Conservation (phyloP, 2,797 vertebrate genomes). For the Parotocinclus haroldoi region DNA sequence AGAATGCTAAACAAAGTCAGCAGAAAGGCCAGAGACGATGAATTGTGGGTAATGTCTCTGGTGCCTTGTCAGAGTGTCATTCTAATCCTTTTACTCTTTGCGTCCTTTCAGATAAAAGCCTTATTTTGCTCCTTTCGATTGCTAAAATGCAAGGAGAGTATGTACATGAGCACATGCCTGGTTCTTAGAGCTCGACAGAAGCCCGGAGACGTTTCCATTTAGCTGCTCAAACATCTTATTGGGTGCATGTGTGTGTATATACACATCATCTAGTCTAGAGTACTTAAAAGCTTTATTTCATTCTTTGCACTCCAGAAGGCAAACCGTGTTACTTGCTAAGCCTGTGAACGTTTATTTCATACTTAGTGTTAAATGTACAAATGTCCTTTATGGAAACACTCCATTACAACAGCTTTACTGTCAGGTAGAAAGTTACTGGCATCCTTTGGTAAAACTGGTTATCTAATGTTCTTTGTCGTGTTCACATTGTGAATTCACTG, state of each 20-base stretch:
- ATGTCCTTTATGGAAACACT: no score
- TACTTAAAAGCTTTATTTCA: constrained; percentile 41
- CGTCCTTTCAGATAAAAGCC: constrained; percentile 58
- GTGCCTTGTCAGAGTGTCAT: constrained; percentile 13
- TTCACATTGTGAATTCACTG: no score
- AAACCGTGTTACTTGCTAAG: constrained; percentile 8
- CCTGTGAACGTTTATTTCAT: background rate
- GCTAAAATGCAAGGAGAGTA: constrained; percentile 12
- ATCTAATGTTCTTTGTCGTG: no score
- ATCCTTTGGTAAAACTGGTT: no score
- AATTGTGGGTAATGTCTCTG: constrained; percentile 47
- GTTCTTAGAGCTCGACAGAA: background rate
- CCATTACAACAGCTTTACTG: no score
- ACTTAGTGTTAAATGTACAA: no score
- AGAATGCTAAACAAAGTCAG: background rate
- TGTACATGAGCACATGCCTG: background rate
- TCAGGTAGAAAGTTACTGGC: no score
- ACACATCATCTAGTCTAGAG: constrained; percentile 20
- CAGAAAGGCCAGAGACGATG: constrained; percentile 32
- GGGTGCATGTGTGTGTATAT: constrained; percentile 23
- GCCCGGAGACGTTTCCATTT: constrained; percentile 46
- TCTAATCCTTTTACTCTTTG: constrained; percentile 48
- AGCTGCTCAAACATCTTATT: constrained; percentile 43
- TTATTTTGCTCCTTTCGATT: constrained; percentile 32
- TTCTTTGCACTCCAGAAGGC: constrained; percentile 10